These are phyloP conservation scores for Myotis findleyi DNA, from an alignment of 2,797 vertebrate species.

Conservation along the genomic window DNA sequence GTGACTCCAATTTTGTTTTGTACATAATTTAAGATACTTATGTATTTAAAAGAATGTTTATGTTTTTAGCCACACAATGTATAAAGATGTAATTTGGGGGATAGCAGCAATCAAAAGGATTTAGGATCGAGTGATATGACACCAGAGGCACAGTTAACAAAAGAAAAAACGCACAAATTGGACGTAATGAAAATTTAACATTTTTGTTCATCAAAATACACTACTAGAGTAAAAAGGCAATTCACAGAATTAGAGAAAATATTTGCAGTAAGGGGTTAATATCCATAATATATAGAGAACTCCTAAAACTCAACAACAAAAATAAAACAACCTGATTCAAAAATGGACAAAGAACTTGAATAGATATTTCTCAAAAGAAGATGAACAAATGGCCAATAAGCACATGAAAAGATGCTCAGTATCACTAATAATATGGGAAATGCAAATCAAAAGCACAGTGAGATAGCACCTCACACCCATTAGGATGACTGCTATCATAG, in stretches of 20 bases:
- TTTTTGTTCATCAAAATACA: background rate
- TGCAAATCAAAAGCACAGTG: background rate
- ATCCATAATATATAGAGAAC: background rate
- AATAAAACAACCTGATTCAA: background rate
- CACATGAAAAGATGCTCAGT: background rate
- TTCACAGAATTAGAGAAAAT: background rate
- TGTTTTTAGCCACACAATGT: background rate
- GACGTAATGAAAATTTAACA: background rate
- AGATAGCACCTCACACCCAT: background rate
- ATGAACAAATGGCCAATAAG: background rate
- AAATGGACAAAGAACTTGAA: background rate
- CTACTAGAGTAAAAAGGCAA: background rate
- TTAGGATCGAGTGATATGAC: background rate
- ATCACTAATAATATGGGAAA: background rate
- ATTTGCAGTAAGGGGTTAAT: background rate
- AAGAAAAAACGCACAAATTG: background rate
- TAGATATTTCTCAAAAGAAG: background rate
- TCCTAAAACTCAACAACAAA: background rate
- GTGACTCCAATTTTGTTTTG: background rate
- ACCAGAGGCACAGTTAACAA: background rate
- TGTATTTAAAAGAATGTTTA: background rate
- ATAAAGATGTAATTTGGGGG: background rate
- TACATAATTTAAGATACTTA: background rate
- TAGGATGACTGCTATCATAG: background rate
- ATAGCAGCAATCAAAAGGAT: too few relatives aligned